Percentiles rank a stretch among this genome's conserved stretches.
These are phyloP conservation scores for Molothrus ater DNA, from an alignment of 2,797 vertebrate species.

Conservation along the genomic window DNA sequence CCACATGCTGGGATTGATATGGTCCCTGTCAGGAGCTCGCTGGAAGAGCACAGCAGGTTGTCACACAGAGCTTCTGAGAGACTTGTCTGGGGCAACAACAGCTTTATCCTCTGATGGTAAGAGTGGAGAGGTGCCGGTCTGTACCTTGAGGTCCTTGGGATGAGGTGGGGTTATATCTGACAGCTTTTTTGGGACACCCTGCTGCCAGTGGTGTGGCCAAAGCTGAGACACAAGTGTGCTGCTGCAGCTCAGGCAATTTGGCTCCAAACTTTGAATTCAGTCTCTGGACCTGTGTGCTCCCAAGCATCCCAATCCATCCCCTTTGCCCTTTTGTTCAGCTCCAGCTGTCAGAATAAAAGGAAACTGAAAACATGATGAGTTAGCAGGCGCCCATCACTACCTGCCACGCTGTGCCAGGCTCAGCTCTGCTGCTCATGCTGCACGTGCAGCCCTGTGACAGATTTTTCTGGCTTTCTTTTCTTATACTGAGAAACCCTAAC, in stretches of 20 bases:
- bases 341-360: accelerated
- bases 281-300: neutral
- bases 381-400: accelerated
- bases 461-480: neutral
- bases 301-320: neutral
- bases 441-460: neutral
- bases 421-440: accelerated
- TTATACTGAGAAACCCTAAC: neutral
- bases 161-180: accelerated
- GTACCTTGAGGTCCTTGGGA: neutral
- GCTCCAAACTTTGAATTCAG: accelerated
- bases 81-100: neutral
- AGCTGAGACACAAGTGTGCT: neutral
- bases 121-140: neutral
- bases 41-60: neutral
- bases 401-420: accelerated
- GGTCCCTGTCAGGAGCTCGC: neutral
- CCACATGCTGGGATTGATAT: neutral
- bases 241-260: neutral
- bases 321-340: neutral
- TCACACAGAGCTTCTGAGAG: neutral
- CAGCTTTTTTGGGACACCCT: neutral
- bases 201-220: accelerated
- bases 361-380: neutral
- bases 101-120: neutral